phyloP scores from a whole-genome alignment of 1,140 invertebrate genomes.

The Eulimnadia texana region DNA sequence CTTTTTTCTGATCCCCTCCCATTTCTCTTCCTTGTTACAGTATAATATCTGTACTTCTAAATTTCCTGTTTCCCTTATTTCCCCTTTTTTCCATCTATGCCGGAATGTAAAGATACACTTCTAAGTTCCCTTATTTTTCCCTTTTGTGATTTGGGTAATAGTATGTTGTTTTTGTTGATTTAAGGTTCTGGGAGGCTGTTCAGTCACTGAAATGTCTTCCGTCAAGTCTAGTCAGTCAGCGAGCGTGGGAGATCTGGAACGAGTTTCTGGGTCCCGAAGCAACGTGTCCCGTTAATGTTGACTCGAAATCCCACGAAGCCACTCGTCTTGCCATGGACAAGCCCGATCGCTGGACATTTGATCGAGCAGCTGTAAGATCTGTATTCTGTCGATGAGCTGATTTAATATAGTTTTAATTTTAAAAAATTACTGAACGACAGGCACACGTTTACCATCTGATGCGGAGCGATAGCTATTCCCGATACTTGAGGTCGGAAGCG shows the following conservation, averaged over 20 bases:
- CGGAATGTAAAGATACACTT: no score
- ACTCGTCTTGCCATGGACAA: conserved; percentile 60
- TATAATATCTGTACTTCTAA: no score
- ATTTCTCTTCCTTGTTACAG: no score
- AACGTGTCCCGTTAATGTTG: conserved; percentile 91
- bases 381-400: background rate
- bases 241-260: conserved; percentile 84
- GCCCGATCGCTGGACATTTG: conserved; percentile 87
- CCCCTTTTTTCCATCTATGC: no score
- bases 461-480: conserved; percentile 96
- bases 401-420: background rate
- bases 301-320: conserved; percentile 67
- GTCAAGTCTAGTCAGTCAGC: conserved; percentile 63
- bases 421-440: conserved; percentile 32
- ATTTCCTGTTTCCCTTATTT: no score
- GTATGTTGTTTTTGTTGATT: no score
- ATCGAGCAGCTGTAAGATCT: conserved; percentile 73
- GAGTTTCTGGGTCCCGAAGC: conserved; percentile 89
- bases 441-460: conserved; percentile 98
- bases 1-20: no score
- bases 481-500: conserved; percentile 95
- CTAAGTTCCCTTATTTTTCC: no score
- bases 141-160: no score
- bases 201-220: conserved; percentile 80
- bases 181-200: conserved; percentile 94